Evolutionary conservation across 2,888 invertebrate species (phyloP).

Genomic region (Caenorhabditis sp.): DNA sequence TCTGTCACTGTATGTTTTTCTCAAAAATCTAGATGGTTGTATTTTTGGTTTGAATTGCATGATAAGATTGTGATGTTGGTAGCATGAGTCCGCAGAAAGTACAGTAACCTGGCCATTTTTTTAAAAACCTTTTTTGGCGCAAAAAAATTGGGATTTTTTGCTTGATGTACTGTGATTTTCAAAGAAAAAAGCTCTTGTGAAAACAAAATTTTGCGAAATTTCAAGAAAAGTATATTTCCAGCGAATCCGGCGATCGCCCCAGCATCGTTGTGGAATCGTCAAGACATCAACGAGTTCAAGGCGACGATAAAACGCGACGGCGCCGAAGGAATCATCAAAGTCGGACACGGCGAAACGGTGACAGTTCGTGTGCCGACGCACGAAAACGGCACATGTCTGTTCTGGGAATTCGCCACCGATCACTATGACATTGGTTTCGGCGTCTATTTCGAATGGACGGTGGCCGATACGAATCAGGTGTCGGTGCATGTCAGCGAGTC

Average conservation of each 20-base stretch:
- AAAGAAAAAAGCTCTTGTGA: too few relatives aligned
- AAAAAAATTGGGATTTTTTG: too few relatives aligned
- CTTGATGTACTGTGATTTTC: too few relatives aligned
- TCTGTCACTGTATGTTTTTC: conserved; percentile 69
- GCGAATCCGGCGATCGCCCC: conserved; percentile 72
- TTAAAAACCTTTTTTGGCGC: too few relatives aligned
- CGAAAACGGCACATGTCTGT: conserved; percentile 87
- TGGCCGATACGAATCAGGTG: conserved; percentile 78
- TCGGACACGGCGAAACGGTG: conserved; percentile 94
- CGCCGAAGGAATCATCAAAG: conserved; percentile 87
- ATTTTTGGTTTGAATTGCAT: not conserved
- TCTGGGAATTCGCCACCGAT: conserved; percentile 99
- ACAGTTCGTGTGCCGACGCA: conserved; percentile 96
- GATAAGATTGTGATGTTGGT: not conserved
- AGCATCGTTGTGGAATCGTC: conserved; percentile 95
- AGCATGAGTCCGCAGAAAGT: too few relatives aligned
- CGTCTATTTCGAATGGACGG: conserved; percentile 94
- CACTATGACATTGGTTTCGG: conserved; percentile 94
- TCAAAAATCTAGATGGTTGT: not conserved
- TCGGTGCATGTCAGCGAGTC: conserved; percentile 96
- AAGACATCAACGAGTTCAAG: conserved; percentile 89
- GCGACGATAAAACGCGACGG: conserved; percentile 76
- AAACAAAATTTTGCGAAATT: too few relatives aligned
- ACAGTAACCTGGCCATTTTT: too few relatives aligned
- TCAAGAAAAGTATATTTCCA: too few relatives aligned